These are phyloP conservation scores for rabbit (Oryctolagus cuniculus) DNA, from an alignment of 2,113 vertebrate species.

Conservation along the genomic window DNA sequence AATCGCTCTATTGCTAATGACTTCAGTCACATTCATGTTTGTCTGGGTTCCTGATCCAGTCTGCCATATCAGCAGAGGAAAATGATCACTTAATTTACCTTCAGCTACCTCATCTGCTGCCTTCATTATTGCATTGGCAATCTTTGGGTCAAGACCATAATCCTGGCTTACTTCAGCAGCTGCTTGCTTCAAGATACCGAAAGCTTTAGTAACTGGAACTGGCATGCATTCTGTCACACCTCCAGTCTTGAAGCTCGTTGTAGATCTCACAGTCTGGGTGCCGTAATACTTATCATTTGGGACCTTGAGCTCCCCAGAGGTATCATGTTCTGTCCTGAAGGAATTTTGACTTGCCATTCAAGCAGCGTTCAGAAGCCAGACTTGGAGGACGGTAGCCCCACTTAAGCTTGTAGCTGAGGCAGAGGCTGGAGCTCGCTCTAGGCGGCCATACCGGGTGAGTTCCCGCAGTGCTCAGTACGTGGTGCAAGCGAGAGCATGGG, in stretches of 20 bases:
- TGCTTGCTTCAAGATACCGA: conserved; percentile 97
- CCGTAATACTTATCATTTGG: conserved; percentile 98
- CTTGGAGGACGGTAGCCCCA: too few species aligned
- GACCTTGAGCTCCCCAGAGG: conserved; percentile 97
- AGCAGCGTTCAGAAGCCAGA: too few species aligned
- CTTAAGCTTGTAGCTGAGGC: too few species aligned
- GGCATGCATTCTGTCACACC: conserved; percentile 97
- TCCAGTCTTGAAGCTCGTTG: conserved; percentile 99
- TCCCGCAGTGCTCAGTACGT: too few species aligned
- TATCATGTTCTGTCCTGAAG: conserved; percentile 95
- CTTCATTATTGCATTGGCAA: conserved; percentile 94
- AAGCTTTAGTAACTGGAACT: conserved; percentile 97
- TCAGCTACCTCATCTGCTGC: conserved; percentile 96
- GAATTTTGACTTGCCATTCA: conserved; percentile 89
- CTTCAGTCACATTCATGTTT: conserved; percentile 99
- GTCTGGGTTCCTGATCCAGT: conserved; percentile 99
- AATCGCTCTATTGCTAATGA: conserved; percentile 99
- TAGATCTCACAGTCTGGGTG: conserved; percentile 98
- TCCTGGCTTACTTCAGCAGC: conserved; percentile 98
- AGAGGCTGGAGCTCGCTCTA: too few species aligned
- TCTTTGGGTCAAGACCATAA: conserved; percentile 95
- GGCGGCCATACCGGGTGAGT: too few species aligned
- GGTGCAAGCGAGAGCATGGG: too few species aligned
- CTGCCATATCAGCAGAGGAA: conserved; percentile 99
- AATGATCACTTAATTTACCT: conserved; percentile 98